Conservation (phyloP, 2,113 vertebrate genomes). For the Bubo blakistoni region DNA sequence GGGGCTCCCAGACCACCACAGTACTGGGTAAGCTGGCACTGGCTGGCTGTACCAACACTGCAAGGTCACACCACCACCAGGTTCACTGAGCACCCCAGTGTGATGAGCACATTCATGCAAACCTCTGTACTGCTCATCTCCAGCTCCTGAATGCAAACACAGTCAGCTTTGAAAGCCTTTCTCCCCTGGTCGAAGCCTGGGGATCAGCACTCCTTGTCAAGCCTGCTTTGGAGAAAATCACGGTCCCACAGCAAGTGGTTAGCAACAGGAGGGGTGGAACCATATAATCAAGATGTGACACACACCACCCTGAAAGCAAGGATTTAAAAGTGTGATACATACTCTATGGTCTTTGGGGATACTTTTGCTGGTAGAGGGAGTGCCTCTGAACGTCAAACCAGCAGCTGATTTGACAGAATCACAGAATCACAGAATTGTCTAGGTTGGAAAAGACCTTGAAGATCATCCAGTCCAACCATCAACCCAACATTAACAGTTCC, state of each 20-base stretch:
- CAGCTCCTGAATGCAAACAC: neutral
- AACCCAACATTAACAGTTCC: no score
- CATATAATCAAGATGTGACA: neutral
- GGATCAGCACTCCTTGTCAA: accelerated
- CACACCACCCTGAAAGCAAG: neutral
- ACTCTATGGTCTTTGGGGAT: neutral
- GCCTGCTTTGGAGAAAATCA: neutral
- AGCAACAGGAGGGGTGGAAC: accelerated
- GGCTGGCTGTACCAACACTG: neutral
- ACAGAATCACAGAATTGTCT: no score
- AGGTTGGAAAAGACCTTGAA: no score
- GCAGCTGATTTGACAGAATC: neutral
- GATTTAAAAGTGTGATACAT: neutral
- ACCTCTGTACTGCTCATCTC: neutral
- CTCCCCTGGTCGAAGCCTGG: neutral
- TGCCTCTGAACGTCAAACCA: neutral
- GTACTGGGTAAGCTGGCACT: neutral
- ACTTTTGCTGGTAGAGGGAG: neutral
- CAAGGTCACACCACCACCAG: no score
- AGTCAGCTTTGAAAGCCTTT: neutral
- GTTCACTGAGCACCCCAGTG: neutral
- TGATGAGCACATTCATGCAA: neutral
- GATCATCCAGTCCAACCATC: no score
- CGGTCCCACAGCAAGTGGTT: neutral
- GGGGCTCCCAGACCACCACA: neutral